A percentile compares a stretch with the other conserved stretches of the same genome.
phyloP scores from a whole-genome alignment of 2,797 vertebrate genomes.

The Nasua narica region DNA sequence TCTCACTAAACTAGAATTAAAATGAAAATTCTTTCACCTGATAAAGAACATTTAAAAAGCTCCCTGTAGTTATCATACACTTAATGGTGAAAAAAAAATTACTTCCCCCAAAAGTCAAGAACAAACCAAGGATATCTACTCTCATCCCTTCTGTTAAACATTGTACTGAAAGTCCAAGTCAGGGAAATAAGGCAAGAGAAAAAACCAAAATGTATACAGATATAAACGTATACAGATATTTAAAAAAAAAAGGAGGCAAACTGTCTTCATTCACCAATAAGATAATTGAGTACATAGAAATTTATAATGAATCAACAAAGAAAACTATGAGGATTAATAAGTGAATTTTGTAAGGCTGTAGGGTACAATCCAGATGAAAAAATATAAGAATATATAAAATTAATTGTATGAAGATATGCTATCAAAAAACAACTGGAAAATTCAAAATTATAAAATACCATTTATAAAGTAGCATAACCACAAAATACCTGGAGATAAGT shows the following conservation, averaged over 20 bases:
- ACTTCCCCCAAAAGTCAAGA: background rate
- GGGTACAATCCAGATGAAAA: background rate
- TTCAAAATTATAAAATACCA: slow-evolving; percentile 8
- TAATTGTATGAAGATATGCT: background rate
- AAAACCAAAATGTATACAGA: background rate
- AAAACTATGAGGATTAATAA: background rate
- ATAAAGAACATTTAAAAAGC: background rate
- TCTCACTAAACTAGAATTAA: background rate
- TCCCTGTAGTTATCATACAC: background rate
- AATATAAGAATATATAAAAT: background rate
- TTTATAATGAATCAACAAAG: background rate
- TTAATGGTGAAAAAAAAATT: background rate
- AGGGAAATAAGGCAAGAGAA: background rate
- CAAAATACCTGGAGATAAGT: background rate
- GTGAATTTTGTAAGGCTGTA: background rate
- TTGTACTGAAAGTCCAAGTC: background rate
- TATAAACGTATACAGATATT: background rate
- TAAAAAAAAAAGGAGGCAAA: background rate
- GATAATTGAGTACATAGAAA: background rate
- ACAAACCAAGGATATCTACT: background rate
- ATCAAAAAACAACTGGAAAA: background rate
- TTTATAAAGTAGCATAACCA: background rate
- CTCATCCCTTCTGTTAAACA: background rate
- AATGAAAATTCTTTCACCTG: background rate
- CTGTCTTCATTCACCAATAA: background rate